Percentiles rank a stretch among this genome's conserved stretches.
Conservation (phyloP, 1,140 invertebrate genomes). For the Pseudobourletiella spinata region DNA sequence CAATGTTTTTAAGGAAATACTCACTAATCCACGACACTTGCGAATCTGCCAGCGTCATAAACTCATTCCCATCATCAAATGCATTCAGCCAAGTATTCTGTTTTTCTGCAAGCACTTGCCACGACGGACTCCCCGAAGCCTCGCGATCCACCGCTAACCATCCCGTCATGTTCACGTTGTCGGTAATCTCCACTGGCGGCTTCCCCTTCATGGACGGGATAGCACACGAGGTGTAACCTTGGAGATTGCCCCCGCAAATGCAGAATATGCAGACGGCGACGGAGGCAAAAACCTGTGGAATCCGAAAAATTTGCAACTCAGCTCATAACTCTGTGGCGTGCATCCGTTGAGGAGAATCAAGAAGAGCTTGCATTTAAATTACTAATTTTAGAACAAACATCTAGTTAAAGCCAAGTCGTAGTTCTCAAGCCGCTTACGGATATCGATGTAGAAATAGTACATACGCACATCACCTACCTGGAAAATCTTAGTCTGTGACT, state of each 20-base stretch:
- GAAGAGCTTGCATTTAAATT: too few species aligned
- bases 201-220: constrained; percentile 21
- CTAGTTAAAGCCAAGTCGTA: too few species aligned
- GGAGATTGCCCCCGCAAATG: constrained; percentile 23
- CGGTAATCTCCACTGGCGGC: background rate
- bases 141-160: background rate
- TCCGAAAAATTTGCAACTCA: too few species aligned
- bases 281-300: constrained; percentile 9
- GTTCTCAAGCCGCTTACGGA: too few species aligned
- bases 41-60: background rate
- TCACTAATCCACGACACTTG: constrained; percentile 21
- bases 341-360: too few species aligned
- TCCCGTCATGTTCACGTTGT: background rate
- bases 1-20: background rate
- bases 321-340: too few species aligned
- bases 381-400: too few species aligned
- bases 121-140: background rate
- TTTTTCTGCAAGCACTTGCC: background rate
- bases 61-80: background rate
- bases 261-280: constrained; percentile 23
- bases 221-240: constrained; percentile 26
- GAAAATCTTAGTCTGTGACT: too few species aligned
- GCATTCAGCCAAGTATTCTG: background rate
- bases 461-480: too few species aligned
- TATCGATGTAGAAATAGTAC: too few species aligned